Evolutionary conservation across 2,888 invertebrate species (phyloP), one percentile per base, ranked within the genome.

Genomic region (Sesamia inferens): DNA sequence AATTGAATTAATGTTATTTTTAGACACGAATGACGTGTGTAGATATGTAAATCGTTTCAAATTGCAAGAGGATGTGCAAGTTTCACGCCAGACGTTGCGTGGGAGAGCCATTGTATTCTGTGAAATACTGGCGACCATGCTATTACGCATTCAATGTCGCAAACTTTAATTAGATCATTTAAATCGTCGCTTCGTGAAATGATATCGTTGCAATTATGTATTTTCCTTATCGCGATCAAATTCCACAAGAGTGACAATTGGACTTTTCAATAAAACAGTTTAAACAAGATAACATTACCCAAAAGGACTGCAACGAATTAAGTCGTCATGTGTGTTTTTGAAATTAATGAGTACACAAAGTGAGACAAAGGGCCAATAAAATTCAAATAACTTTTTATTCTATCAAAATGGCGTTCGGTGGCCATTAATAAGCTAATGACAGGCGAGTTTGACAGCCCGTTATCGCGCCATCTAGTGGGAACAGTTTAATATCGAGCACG

Each of bases 341-440:
- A 71, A 86, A 83, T 77, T 76, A 77, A 83, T 79, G 79, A 81
- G 74, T 68, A 67, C 81, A 84, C 79, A 79, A 70, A 81, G 75
- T 83, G 82, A 79, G 80, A 76, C 84, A 84, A 86, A 88, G 78
- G 85, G 83, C 83, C 88, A 91, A 93, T 92, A 92, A 92, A 93
- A 91, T 85, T 87, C 88, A 90, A 91, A 92, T 92, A 92, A 91
- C 88, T 88, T 89, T 89, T 91, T 92, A 91, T 91, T 92, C 92
- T 91, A 94, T 93, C 93, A 92, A 92, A 91, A 92, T 90, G 90
- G 89, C 85, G 88, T 88, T 89, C 89, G 84, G 85, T 82, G 85
- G 93, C 90, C 93, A 95, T 96, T 95, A 95, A 95, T 95, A 95
- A 93, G 91, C 87, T 94, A 95, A 94, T 94, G 96, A 96, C 96